Conservation (phyloP, 2,888 invertebrate species). For the Zaprionus obscuricornis region DNA sequence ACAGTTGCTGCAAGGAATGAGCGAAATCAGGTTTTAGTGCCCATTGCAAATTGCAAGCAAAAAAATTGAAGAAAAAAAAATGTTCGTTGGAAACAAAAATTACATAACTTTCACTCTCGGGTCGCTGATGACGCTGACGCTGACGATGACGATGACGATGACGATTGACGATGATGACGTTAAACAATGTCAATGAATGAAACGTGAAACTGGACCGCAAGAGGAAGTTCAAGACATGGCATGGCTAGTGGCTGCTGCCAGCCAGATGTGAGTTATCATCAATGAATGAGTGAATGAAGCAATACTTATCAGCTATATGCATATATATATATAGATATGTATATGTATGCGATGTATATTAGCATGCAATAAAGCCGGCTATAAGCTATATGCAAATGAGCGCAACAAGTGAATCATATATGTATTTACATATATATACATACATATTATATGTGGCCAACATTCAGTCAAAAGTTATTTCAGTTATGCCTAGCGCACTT, state of each 20-base stretch:
- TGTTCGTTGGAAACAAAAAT: conserved; percentile 63
- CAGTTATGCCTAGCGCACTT: conserved; percentile 67
- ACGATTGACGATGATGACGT: conserved; percentile 1
- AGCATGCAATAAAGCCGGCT: conserved; percentile 16
- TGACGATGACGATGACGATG: conserved; percentile 35
- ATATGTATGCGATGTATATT: conserved; percentile 9
- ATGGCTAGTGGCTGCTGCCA: background rate
- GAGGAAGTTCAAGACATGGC: background rate
- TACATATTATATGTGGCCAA: conserved; percentile 9
- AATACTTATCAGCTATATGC: conserved; percentile 30
- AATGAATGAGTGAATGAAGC: conserved; percentile 48
- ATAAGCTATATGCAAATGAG: conserved; percentile 60
- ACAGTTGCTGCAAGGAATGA: conserved; percentile 22
- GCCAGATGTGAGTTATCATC: conserved; percentile 50
- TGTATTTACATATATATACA: background rate
- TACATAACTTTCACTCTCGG: conserved; percentile 78
- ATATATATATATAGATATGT: background rate
- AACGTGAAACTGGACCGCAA: conserved; percentile 62
- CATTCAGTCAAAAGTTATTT: conserved; percentile 24
- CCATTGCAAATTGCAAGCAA: conserved; percentile 65
- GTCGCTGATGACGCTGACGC: conserved; percentile 21
- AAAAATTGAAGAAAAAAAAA: too few relatives aligned
- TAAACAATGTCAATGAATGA: conserved; percentile 60
- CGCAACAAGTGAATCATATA: conserved; percentile 67
- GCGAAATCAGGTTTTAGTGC: conserved; percentile 64